Conservation (phyloP, 1,140 invertebrate genomes). For the Trachymyrmex cornetzi region DNA sequence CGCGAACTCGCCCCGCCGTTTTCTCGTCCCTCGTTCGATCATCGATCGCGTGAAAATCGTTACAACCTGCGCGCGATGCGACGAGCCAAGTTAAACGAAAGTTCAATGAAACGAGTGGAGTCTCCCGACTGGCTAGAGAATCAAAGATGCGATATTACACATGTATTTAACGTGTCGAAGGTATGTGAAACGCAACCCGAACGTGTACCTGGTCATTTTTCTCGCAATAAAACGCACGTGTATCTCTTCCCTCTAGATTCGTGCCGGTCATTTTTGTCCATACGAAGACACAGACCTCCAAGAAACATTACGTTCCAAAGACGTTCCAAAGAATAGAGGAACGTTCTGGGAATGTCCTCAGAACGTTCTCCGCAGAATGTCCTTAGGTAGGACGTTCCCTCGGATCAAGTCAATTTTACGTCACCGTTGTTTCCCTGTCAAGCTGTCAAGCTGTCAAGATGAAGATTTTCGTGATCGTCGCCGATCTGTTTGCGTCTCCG, state of each 20-base stretch:
- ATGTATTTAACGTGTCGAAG: not conserved
- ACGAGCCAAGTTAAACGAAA: not conserved
- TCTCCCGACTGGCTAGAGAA: slow-evolving; percentile 14
- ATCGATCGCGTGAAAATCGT: slow-evolving; percentile 43
- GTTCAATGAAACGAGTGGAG: slow-evolving; percentile 19
- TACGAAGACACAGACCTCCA: no score
- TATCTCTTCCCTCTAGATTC: not conserved
- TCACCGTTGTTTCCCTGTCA: no score
- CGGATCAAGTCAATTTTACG: not conserved
- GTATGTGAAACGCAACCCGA: not conserved
- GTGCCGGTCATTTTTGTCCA: not conserved
- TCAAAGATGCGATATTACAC: slow-evolving; percentile 4
- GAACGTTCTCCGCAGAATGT: no score
- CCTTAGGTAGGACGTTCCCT: not conserved
- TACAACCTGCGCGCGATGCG: not conserved
- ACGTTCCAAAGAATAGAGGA: no score
- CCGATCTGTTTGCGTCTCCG: slow-evolving; percentile 73
- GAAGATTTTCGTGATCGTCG: not conserved
- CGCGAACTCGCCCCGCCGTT: not conserved
- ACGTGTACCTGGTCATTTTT: not conserved
- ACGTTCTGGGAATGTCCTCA: no score
- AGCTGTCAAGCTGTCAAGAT: not conserved
- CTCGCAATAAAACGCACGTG: not conserved
- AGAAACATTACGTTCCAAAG: no score
- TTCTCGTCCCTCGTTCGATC: not conserved